phyloP scores from a whole-genome alignment of 1,140 invertebrate genomes.

The Ips typographus region DNA sequence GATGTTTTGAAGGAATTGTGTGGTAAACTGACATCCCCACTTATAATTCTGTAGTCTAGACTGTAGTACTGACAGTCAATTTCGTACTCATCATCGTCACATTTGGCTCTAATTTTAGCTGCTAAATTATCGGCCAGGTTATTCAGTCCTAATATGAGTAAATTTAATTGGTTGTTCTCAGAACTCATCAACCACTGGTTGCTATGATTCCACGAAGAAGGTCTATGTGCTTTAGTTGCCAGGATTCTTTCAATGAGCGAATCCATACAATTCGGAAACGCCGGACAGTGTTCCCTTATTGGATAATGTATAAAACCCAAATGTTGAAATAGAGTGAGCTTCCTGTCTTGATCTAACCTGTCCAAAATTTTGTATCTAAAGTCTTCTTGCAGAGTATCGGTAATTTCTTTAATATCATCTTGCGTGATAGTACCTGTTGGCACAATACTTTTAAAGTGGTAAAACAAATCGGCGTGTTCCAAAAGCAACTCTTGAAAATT shows the following conservation, averaged over 20 bases:
- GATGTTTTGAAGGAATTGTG: constrained; percentile 75
- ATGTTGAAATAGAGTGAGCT: constrained; percentile 92
- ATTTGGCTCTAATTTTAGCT: constrained; percentile 71
- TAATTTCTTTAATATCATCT: constrained; percentile 92
- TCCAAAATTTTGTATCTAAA: constrained; percentile 92
- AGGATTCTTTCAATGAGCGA: constrained; percentile 76
- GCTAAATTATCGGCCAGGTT: constrained; percentile 78
- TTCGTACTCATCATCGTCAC: constrained; percentile 83
- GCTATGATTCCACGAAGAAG: constrained; percentile 68
- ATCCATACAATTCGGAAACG: constrained; percentile 88
- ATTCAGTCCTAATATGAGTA: constrained; percentile 74
- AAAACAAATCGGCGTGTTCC: constrained; percentile 93
- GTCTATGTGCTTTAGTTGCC: constrained; percentile 68
- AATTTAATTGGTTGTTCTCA: constrained; percentile 71
- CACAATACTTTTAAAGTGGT: constrained; percentile 88
- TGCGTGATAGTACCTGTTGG: constrained; percentile 89
- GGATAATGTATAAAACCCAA: constrained; percentile 95
- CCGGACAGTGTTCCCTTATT: constrained; percentile 90
- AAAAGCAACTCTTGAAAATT: constrained; percentile 92
- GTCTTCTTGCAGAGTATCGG: constrained; percentile 87
- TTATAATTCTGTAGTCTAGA: constrained; percentile 82
- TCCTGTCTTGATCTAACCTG: constrained; percentile 89
- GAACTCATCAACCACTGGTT: constrained; percentile 67
- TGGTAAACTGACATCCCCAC: constrained; percentile 79
- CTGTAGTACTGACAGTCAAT: constrained; percentile 81